Conservation (phyloP, 1,140 invertebrate genomes). For the Drosophila ercepeae region DNA sequence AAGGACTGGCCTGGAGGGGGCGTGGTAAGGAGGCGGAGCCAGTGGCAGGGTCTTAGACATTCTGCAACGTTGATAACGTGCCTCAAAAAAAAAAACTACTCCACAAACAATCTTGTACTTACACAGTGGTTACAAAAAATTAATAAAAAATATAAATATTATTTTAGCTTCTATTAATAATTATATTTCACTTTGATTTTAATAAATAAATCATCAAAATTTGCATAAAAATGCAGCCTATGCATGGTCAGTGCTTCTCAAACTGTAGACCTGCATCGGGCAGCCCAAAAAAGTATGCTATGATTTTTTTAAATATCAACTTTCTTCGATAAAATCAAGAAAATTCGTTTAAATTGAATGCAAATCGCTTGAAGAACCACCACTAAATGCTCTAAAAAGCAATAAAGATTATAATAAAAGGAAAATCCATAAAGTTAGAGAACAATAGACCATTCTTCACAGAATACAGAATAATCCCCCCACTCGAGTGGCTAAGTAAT, state of each 20-base stretch:
- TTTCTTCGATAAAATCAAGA: background rate
- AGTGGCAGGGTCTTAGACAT: background rate
- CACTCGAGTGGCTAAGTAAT: background rate
- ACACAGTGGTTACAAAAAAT: background rate
- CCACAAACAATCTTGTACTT: background rate
- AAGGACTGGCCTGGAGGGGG: constrained; percentile 4
- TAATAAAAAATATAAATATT: background rate
- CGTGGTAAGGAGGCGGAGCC: background rate
- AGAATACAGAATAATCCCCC: background rate
- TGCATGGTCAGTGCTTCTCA: background rate
- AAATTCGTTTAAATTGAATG: too few relatives aligned
- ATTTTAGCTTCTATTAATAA: too few relatives aligned
- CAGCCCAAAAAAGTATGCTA: background rate
- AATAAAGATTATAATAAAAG: background rate
- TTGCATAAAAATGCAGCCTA: too few relatives aligned
- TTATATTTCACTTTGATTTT: too few relatives aligned
- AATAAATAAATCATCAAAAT: too few relatives aligned
- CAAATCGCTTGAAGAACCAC: background rate
- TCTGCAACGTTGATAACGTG: constrained; percentile 14
- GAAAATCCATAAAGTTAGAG: background rate
- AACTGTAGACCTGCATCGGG: background rate
- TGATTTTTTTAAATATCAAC: background rate
- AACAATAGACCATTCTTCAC: background rate
- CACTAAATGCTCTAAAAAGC: background rate
- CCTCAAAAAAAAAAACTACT: constrained; percentile 19